Base-by-base conservation (phyloP, 2,113 vertebrate species). In the Oenanthe melanoleuca region DNA sequence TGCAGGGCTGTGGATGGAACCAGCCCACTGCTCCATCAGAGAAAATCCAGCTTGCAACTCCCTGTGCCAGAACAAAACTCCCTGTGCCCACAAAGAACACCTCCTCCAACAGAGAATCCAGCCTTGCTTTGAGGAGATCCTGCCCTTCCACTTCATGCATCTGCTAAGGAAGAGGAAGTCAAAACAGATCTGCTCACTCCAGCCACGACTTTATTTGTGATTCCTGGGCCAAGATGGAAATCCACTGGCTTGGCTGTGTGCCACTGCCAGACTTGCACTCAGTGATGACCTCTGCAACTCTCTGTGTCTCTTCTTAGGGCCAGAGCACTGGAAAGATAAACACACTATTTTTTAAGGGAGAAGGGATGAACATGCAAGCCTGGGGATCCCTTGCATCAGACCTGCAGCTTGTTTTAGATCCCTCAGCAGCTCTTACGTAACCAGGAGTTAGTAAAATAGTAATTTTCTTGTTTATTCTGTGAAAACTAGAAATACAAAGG, bases 1-100 rank as follows among this genome's bases (percentile, higher is more conserved):
- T 5, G 6, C 61, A 22, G 0, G 0, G 34, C 17, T 0, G 1
- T 1, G 31, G 37, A 20, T 2, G 12, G 71, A 9, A 52, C 14
- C 14, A 5, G 8, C 60, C 45, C n/a, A 10, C 20, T 45, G 44
- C 21, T 71, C 55, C 1, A 2, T 0, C 33, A 61, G 12, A 12
- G 17, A 34, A 65, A 69, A 60, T 3, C 3, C 37, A 33, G 6
- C n/a, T 7, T 6, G 37, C 28, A 13, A 66, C 4, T 14, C 33
- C 33, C 25, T 1, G 0, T 2, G 4, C 21, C 29, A 61, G 26
- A 63, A 40, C 2, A 6, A 25, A 59, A 40, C 8, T 14, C 29
- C 28, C 57, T 61, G 18, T 33, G 50, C 44, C 74, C 9, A 1
- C 28, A 60, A 52, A 80, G 37, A 33, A 23, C 50, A 23, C 5